Evolutionary conservation across 2,797 vertebrate genomes (phyloP).

Genomic region (Lemur catta): DNA sequence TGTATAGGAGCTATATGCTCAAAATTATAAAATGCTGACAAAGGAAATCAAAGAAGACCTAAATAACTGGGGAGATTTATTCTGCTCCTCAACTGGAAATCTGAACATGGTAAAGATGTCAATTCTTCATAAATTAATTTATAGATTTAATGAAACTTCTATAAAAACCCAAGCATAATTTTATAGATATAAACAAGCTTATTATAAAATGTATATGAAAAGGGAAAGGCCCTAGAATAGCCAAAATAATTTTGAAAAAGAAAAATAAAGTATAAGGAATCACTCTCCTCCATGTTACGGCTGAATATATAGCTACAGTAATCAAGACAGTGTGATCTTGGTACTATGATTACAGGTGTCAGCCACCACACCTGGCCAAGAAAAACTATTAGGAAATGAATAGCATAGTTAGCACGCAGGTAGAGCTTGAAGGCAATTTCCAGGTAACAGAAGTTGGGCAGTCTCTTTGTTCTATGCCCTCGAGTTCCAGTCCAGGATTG

Average conservation of each 20-base stretch:
- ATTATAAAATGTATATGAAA: not conserved
- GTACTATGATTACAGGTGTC: not conserved
- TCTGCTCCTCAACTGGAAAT: not conserved
- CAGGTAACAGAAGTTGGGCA: not conserved
- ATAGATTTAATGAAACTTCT: not conserved
- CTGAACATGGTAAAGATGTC: not conserved
- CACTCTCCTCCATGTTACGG: not conserved
- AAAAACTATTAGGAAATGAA: not conserved
- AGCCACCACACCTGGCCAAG: not conserved
- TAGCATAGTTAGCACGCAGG: not conserved
- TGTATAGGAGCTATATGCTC: not conserved
- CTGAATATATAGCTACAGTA: not conserved
- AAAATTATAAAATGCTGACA: not conserved
- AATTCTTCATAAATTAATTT: not conserved
- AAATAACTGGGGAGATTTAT: not conserved
- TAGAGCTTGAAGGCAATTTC: not conserved
- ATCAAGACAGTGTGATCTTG: not conserved
- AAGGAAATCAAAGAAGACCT: not conserved
- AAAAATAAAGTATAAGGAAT: not conserved
- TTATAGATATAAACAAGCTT: not conserved
- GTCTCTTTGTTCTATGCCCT: not conserved
- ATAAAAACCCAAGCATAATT: not conserved
- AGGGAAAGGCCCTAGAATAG: not conserved
- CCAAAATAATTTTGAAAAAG: not conserved
- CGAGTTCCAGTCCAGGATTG: not conserved